A percentile compares a stretch with the other conserved stretches of the same genome.
Conservation (phyloP, 2,888 invertebrate species). For the Leucoma salicis region DNA sequence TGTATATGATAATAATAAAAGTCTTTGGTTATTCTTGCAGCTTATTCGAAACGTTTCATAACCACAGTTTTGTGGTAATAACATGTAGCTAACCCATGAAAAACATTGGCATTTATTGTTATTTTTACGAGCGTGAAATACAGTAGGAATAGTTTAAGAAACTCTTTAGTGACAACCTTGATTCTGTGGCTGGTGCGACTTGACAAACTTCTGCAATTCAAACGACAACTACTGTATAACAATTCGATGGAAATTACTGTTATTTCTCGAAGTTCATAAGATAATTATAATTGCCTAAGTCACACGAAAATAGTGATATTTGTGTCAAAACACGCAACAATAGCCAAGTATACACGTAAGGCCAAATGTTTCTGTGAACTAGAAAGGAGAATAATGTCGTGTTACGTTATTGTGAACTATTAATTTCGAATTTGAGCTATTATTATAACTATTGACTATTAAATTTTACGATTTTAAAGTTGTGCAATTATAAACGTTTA, state of each 20-base stretch:
- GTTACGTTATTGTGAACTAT: conserved; percentile 3
- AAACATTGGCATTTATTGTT: conserved; percentile 22
- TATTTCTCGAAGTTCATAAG: conserved; percentile 26
- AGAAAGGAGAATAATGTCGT: conserved; percentile 3
- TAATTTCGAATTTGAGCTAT: neutral
- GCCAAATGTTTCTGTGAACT: conserved; percentile 3
- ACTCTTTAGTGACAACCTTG: conserved; percentile 25
- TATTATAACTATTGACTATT: neutral
- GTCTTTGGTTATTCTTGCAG: neutral
- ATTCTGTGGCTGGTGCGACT: conserved; percentile 15
- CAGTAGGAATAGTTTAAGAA: conserved; percentile 5
- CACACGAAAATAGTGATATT: conserved; percentile 12
- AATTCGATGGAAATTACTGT: conserved; percentile 32
- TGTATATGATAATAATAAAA: neutral
- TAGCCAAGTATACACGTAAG: conserved; percentile 16
- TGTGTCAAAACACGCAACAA: conserved; percentile 15
- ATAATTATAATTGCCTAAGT: conserved; percentile 23
- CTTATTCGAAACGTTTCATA: conserved; percentile 16
- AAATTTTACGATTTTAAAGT: neutral
- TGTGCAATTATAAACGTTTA: neutral
- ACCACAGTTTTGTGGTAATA: conserved; percentile 18
- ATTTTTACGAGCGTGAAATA: conserved; percentile 7
- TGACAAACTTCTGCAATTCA: conserved; percentile 42
- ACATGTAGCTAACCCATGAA: conserved; percentile 15
- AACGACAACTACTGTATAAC: conserved; percentile 29